Conservation (phyloP, 2,888 invertebrate genomes). For the Rutpela maculata region DNA sequence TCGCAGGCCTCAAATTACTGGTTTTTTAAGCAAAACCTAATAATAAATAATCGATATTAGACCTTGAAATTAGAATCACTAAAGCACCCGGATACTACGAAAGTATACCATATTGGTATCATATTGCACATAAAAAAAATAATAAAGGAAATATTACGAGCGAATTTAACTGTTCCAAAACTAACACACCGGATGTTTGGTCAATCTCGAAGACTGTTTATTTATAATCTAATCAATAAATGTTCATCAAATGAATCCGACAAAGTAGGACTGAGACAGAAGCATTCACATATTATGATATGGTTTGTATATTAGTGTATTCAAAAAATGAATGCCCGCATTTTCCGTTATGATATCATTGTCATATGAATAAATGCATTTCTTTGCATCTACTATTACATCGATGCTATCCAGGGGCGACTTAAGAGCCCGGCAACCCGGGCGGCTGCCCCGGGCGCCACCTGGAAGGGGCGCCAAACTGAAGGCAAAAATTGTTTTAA, state of each 20-base stretch:
- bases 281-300: neutral
- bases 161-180: neutral
- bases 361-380: neutral
- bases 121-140: neutral
- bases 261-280: neutral
- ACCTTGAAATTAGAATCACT: conserved; percentile 2
- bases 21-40: neutral
- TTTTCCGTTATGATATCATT: neutral
- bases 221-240: conserved; percentile 7
- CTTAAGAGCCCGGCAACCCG: no score
- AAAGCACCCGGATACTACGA: conserved; percentile 1
- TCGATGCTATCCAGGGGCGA: no score
- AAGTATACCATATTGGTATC: neutral
- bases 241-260: neutral
- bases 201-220: neutral
- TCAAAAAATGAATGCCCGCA: neutral
- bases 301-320: neutral
- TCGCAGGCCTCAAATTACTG: neutral
- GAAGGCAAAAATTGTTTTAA: no score
- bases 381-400: no score
- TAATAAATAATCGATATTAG: neutral
- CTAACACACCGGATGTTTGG: neutral
- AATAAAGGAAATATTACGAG: neutral
- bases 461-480: no score
- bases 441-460: no score